These are phyloP conservation scores for Eristalis tenax DNA, from an alignment of 2,888 invertebrate species.

Conservation along the genomic window DNA sequence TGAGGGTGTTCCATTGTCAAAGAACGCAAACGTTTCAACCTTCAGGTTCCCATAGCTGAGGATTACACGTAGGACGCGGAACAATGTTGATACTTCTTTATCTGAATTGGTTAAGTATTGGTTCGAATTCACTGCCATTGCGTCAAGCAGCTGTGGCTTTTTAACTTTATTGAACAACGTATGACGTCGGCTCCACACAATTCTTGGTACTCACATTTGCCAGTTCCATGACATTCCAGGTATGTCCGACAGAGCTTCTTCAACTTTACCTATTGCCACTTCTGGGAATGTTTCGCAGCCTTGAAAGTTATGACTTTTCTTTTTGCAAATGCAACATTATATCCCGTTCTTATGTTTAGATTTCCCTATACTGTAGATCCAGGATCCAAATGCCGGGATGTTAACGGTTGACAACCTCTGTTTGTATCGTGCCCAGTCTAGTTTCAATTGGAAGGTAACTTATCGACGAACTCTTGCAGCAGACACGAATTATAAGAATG, in stretches of 20 bases:
- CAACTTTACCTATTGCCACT: slow-evolving; percentile 11
- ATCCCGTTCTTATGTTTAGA: not conserved
- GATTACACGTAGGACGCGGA: slow-evolving; percentile 30
- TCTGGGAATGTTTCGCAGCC: not conserved
- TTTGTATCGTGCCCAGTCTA: not conserved
- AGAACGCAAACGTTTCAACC: slow-evolving; percentile 35
- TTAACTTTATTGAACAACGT: not conserved
- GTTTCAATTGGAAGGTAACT: too few species aligned
- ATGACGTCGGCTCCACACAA: slow-evolving; percentile 17
- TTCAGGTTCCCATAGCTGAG: slow-evolving; percentile 6
- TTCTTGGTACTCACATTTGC: not conserved
- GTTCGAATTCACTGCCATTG: not conserved
- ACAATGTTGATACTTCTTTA: slow-evolving; percentile 3
- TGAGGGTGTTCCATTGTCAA: too few species aligned
- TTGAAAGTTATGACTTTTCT: not conserved
- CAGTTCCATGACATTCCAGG: not conserved
- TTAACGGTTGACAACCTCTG: not conserved
- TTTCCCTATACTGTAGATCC: not conserved
- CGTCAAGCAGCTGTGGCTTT: not conserved
- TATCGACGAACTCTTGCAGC: too few species aligned
- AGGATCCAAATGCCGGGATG: not conserved
- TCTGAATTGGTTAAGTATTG: not conserved
- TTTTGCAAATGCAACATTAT: not conserved
- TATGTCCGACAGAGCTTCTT: slow-evolving; percentile 13
- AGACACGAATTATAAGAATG: too few species aligned